Conservation (phyloP, 2,113 vertebrate genomes). For the Stercorarius parasiticus region DNA sequence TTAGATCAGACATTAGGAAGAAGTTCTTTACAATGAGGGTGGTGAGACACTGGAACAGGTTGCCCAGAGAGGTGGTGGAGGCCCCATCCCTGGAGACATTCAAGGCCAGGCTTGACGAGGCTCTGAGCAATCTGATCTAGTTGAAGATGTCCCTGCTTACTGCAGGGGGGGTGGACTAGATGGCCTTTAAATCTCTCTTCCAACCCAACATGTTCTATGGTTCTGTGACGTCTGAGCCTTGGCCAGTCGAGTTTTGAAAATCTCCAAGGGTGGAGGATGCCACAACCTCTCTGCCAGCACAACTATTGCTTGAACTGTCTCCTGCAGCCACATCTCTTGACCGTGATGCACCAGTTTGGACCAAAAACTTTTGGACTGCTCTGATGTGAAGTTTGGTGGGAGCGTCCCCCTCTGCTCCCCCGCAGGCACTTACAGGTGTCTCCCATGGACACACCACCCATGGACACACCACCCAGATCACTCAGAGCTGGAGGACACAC, state of each 20-base stretch:
- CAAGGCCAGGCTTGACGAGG: too few relatives aligned
- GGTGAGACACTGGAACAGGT: too few relatives aligned
- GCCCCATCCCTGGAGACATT: too few relatives aligned
- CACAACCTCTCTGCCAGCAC: not conserved
- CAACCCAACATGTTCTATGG: too few relatives aligned
- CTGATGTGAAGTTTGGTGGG: not conserved
- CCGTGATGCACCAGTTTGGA: not conserved
- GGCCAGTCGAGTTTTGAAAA: not conserved
- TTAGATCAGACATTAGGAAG: too few relatives aligned
- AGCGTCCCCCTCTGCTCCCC: not conserved
- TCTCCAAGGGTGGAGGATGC: not conserved
- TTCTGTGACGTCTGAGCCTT: not conserved
- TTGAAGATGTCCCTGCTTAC: too few relatives aligned
- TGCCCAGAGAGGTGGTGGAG: too few relatives aligned
- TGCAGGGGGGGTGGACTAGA: too few relatives aligned
- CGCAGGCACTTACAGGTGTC: fast-evolving
- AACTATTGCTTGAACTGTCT: not conserved
- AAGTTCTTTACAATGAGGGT: too few relatives aligned
- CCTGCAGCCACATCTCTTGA: not conserved
- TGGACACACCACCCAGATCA: fast-evolving
- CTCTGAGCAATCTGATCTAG: too few relatives aligned
- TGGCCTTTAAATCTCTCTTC: too few relatives aligned
- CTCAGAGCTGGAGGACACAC: not conserved
- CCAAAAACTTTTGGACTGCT: not conserved
- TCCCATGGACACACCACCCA: fast-evolving